Evolutionary conservation across 2,113 vertebrate genomes (phyloP), one percentile per base, ranked within the genome.

Genomic region (Mungos mungo): DNA sequence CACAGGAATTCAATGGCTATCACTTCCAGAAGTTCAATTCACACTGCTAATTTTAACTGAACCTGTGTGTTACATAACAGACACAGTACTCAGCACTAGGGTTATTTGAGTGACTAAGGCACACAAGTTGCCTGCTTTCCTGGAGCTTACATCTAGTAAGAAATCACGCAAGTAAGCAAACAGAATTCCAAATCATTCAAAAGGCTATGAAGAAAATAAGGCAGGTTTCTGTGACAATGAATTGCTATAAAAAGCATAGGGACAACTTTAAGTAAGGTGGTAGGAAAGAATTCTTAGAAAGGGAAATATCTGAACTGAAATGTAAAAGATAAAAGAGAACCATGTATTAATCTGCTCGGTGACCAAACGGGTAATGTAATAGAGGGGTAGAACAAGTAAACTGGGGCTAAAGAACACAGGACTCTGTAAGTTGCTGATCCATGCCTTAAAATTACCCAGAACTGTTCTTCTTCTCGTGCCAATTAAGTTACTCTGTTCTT

Each of bases 11-110:
- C 27, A 92, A 19, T 66, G 47, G 74, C 68, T 65, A 45, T 80
- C 10, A 88, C 47, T 89, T 87, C 25, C 68, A 83, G 8, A 93
- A 84, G 12, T 76, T 90, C 52, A 86, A 86, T 18, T 80, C 76
- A 87, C 16, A 90, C 11, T 52, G 87, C 60, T 95, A 76, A 91
- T 95, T 87, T n/a, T 90, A 77, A 71, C 16, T 90, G 25, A 92
- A 65, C 5, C 25, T 57, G 66, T 16, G 29, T 2, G 47, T 35
- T 89, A 71, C 7, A 4, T 31, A 87, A 57, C 7, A 81, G 18
- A 80, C n/a, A 50, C 4, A 72, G 27, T 9, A 57, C 68, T 69
- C 38, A 57, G 38, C 80, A 31, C 54, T 19, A 2, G 2, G 35
- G 12, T 45, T 18, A 65, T 12, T 25, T 14, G 41, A 96, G 3